phyloP scores from a whole-genome alignment of 2,113 vertebrate species.

The Poecile atricapillus region DNA sequence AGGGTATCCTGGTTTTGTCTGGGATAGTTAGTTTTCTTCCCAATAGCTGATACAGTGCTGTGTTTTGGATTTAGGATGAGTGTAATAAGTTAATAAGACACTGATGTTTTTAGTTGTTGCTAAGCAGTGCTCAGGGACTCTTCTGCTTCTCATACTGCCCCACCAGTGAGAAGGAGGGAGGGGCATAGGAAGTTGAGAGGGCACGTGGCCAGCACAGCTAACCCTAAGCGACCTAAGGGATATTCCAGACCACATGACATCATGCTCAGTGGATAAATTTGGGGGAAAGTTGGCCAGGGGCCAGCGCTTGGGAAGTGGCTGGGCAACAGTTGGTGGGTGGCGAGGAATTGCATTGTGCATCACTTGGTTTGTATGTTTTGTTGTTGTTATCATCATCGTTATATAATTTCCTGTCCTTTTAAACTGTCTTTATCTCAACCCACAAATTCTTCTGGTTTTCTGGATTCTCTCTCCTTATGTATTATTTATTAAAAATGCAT shows the following conservation, averaged over 20 bases:
- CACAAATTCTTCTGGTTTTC: neutral
- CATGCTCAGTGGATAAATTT: neutral
- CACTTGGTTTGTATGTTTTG: neutral
- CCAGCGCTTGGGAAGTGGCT: neutral
- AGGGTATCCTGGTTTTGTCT: neutral
- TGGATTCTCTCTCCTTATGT: neutral
- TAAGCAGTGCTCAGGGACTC: neutral
- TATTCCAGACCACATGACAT: neutral
- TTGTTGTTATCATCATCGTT: neutral
- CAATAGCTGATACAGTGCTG: neutral
- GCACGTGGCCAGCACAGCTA: neutral
- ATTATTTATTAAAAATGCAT: neutral
- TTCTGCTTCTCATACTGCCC: neutral
- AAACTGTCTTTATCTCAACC: neutral
- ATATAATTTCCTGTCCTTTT: neutral
- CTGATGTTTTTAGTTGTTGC: neutral
- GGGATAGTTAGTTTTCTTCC: neutral
- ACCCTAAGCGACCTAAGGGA: neutral
- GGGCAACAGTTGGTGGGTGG: neutral
- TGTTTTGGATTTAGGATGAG: neutral
- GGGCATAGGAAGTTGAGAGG: neutral
- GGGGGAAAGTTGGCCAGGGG: neutral
- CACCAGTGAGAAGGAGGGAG: fast-evolving
- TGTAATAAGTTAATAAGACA: neutral
- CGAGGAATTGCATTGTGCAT: neutral